A percentile compares a stretch with the other conserved stretches of the same genome.
Evolutionary conservation across 2,888 invertebrate genomes (phyloP).

Genomic region (Eremobia ochroleuca): DNA sequence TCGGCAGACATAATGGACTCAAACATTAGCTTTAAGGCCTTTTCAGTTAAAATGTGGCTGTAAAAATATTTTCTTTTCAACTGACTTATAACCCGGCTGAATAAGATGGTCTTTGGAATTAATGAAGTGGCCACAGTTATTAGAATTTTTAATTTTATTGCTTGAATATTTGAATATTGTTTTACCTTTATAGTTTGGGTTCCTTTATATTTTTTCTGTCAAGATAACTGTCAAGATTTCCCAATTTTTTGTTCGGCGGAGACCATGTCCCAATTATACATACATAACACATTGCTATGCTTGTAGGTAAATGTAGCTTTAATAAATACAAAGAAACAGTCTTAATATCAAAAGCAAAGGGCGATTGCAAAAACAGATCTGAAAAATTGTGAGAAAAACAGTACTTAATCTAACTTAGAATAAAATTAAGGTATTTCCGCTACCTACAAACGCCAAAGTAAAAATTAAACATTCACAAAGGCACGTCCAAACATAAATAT

Average conservation of each 20-base stretch:
- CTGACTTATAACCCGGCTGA: slow-evolving; percentile 32
- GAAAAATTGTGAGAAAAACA: slow-evolving; percentile 1
- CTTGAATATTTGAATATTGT: neutral
- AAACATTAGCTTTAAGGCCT: slow-evolving; percentile 75
- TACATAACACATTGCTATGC: neutral
- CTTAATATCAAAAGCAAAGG: neutral
- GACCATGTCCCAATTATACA: neutral
- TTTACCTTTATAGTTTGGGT: neutral
- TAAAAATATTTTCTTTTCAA: slow-evolving; percentile 61
- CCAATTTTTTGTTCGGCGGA: too few species aligned
- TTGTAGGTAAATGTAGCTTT: neutral
- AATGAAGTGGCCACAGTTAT: slow-evolving; percentile 23
- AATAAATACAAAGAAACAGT: neutral
- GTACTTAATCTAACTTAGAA: slow-evolving; percentile 32
- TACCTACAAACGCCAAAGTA: slow-evolving; percentile 13
- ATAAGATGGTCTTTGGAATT: slow-evolving; percentile 36
- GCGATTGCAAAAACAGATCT: neutral
- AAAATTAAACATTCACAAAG: slow-evolving; percentile 49
- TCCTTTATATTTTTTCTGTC: neutral
- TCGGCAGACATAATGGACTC: slow-evolving; percentile 74
- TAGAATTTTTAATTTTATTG: slow-evolving; percentile 2
- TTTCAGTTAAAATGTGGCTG: slow-evolving; percentile 69
- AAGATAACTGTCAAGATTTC: too few species aligned
- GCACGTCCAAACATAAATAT: slow-evolving; percentile 56
- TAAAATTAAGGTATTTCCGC: slow-evolving; percentile 41